A percentile compares a stretch with the other conserved stretches of the same genome.
Evolutionary conservation across 2,888 invertebrate species (phyloP).

Genomic region (Hyppa rectilinea): DNA sequence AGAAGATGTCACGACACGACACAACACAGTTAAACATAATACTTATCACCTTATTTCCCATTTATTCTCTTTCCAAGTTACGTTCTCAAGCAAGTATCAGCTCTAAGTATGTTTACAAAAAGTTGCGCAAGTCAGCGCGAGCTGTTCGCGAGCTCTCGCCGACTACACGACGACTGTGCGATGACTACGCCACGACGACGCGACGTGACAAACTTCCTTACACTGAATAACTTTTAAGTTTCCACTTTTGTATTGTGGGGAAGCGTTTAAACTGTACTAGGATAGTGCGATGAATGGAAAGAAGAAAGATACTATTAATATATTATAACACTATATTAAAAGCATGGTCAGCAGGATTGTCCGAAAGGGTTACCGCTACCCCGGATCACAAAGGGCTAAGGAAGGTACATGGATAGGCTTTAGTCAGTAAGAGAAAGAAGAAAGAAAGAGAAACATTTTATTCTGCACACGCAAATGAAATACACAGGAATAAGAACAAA

Average conservation of each 20-base stretch:
- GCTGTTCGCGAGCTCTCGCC: slow-evolving; percentile 15
- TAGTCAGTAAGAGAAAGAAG: too few species aligned
- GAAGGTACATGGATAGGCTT: too few species aligned
- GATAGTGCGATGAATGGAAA: slow-evolving; percentile 3
- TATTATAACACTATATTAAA: too few species aligned
- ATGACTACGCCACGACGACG: slow-evolving; percentile 2
- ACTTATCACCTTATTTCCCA: neutral
- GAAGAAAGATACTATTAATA: too few species aligned
- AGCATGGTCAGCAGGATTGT: too few species aligned
- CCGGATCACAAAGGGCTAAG: too few species aligned
- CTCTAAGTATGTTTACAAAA: slow-evolving; percentile 29
- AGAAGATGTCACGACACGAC: too few species aligned
- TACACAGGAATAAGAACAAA: too few species aligned
- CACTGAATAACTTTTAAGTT: slow-evolving; percentile 45
- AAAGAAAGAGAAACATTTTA: too few species aligned
- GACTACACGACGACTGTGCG: slow-evolving; percentile 9
- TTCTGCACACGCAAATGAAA: too few species aligned
- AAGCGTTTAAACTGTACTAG: neutral
- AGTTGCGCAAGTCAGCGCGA: slow-evolving; percentile 37
- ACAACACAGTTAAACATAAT: too few species aligned
- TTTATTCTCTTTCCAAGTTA: neutral
- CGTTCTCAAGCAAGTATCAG: slow-evolving; percentile 42
- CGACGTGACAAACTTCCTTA: slow-evolving; percentile 33
- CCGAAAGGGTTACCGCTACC: too few species aligned
- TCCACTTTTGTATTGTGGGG: slow-evolving; percentile 26